Base-by-base conservation (phyloP, 2,113 vertebrate species). In the Apus apus region DNA sequence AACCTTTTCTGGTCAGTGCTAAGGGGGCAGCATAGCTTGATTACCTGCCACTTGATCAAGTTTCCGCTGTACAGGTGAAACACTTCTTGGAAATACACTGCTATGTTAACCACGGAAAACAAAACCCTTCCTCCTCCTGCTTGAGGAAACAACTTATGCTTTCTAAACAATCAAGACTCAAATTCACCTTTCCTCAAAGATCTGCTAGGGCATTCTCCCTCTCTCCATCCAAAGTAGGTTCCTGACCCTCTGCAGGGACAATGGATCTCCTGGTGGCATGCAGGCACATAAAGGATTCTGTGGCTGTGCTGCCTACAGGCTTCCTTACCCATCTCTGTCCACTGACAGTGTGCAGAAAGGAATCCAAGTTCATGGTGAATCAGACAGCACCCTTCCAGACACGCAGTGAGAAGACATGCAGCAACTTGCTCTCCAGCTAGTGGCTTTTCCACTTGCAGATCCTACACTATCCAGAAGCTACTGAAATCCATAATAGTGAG, bases 241-340 rank as follows among this genome's bases (percentile, higher is more conserved):
- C 22, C 68, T 54, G 50, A 70, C 12, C 11, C 30, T 57, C 30
- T 27, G 4, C 14, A 67, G 21, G 13, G 18, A 74, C 72, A 45
- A 8, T 0, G 7, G 48, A 34, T 32, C 32, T 91, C 40, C 64
- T 25, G 32, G 40, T 4, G 5, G 23, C 20, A 57, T 0, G 0
- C 8, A 40, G 36, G 20, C 9, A 83, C 21, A 1, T 6, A 19
- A 9, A 6, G 21, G 7, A 80, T n/a, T 65, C 45, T 38, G 15
- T 1, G 16, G 40, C 40, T 70, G 23, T 5, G 2, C 61, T 81
- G 30, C 51, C 56, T 18, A 13, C 12, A 45, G 26, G 25, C 40
- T 43, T 70, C 65, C 68, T 62, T 8, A 13, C 11, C 4, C 30
- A 34, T 3, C 30, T 48, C 57, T n/a, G 18, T 8, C 14, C 48